A percentile compares a stretch with the other conserved stretches of the same genome.
These are phyloP conservation scores for Bruchidius siliquastri DNA, from an alignment of 2,888 invertebrate species.

Conservation along the genomic window DNA sequence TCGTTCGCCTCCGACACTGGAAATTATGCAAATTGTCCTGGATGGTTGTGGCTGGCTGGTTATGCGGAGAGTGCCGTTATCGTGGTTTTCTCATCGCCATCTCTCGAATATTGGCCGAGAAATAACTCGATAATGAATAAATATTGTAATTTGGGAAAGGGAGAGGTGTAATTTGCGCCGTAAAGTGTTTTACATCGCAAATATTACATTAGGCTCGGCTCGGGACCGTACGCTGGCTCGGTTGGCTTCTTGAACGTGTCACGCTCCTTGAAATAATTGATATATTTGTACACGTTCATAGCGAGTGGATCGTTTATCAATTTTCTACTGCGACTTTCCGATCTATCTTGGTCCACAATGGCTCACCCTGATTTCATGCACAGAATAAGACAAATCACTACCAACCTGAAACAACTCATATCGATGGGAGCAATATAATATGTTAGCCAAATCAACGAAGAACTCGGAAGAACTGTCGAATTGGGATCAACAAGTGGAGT, in stretches of 20 bases:
- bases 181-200: conserved; percentile 15
- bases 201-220: neutral
- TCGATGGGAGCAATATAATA: too few relatives aligned
- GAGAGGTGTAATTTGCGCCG: conserved; percentile 12
- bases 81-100: conserved; percentile 17
- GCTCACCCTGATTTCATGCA: too few relatives aligned
- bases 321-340: too few relatives aligned
- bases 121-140: conserved; percentile 21
- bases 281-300: neutral
- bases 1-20: neutral
- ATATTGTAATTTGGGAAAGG: conserved; percentile 17
- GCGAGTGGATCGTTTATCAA: too few relatives aligned
- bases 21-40: neutral
- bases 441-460: too few relatives aligned
- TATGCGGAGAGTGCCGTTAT: conserved; percentile 18
- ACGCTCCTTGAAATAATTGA: neutral
- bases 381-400: too few relatives aligned
- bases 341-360: too few relatives aligned
- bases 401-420: too few relatives aligned
- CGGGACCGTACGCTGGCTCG: neutral
- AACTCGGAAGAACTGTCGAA: too few relatives aligned
- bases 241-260: neutral
- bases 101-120: conserved; percentile 9
- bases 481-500: too few relatives aligned
- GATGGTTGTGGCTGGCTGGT: neutral